These are phyloP conservation scores for Laticauda colubrina DNA, from an alignment of 2,113 vertebrate species.

Conservation along the genomic window DNA sequence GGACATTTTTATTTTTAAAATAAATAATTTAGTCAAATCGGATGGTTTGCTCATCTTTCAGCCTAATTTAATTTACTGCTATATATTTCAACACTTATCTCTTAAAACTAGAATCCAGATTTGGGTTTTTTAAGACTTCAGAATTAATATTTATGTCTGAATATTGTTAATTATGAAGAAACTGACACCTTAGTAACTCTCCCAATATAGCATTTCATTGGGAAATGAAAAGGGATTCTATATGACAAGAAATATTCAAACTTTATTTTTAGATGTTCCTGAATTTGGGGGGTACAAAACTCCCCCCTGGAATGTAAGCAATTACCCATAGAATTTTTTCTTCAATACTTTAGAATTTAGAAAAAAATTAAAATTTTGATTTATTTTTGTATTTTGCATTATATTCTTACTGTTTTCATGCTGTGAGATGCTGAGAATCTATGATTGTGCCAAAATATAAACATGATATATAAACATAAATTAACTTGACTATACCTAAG, in stretches of 20 bases:
- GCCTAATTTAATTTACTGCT: constrained; percentile 46
- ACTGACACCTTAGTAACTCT: too few species aligned
- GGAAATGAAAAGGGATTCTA: not conserved
- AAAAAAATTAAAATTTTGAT: not conserved
- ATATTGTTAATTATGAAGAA: not conserved
- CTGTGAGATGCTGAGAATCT: not conserved
- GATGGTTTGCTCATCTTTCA: constrained; percentile 44
- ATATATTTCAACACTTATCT: accelerated
- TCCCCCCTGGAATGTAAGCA: too few species aligned
- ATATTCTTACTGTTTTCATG: not conserved
- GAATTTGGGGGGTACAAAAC: not conserved
- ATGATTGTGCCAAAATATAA: not conserved
- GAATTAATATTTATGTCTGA: not conserved
- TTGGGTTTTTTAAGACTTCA: not conserved
- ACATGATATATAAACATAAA: not conserved
- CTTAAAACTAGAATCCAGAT: constrained; percentile 6
- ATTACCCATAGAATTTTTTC: too few species aligned
- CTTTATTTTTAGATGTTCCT: not conserved
- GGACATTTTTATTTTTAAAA: constrained; percentile 26
- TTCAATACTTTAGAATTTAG: too few species aligned
- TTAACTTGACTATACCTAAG: not conserved
- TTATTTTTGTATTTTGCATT: not conserved
- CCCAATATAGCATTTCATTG: not conserved
- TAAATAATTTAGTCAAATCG: constrained; percentile 15
- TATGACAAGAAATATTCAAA: not conserved